Percentiles rank a stretch among this genome's conserved stretches.
These are phyloP conservation scores for Strongylocentrotus purpuratus DNA, from an alignment of 35 echinoderm and acorn worm genomes.

Conservation along the genomic window DNA sequence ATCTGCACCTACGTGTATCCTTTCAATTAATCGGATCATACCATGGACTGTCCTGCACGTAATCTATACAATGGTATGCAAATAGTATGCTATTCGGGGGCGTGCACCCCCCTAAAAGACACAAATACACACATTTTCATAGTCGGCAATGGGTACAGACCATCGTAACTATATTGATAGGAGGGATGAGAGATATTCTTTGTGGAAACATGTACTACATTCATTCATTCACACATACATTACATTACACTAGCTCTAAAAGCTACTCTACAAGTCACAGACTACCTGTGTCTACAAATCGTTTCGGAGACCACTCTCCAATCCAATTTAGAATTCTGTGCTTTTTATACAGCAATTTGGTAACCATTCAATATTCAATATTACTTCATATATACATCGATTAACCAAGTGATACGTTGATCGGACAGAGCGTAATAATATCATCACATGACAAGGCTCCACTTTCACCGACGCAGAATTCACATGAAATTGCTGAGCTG, in stretches of 20 bases:
- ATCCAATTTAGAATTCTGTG: background rate
- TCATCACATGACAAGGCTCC: background rate
- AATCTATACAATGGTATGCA: background rate
- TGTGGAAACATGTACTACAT: background rate
- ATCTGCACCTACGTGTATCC: background rate
- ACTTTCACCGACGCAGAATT: background rate
- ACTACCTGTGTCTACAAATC: background rate
- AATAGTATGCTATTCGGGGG: background rate
- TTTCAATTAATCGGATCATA: background rate
- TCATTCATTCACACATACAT: background rate
- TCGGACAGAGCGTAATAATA: background rate
- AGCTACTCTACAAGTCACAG: background rate
- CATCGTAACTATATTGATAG: background rate
- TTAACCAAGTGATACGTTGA: background rate
- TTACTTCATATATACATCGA: constrained; percentile 5
- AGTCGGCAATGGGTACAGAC: background rate
- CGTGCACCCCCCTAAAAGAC: background rate
- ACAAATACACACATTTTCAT: background rate
- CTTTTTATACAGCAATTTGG: background rate
- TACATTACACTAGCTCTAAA: background rate
- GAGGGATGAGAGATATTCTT: background rate
- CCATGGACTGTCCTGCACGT: background rate
- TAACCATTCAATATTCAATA: background rate
- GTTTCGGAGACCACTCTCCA: background rate
- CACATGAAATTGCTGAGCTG: background rate